Evolutionary conservation across 1,140 invertebrate genomes (phyloP).

Genomic region (Melipona quadrifasciata): DNA sequence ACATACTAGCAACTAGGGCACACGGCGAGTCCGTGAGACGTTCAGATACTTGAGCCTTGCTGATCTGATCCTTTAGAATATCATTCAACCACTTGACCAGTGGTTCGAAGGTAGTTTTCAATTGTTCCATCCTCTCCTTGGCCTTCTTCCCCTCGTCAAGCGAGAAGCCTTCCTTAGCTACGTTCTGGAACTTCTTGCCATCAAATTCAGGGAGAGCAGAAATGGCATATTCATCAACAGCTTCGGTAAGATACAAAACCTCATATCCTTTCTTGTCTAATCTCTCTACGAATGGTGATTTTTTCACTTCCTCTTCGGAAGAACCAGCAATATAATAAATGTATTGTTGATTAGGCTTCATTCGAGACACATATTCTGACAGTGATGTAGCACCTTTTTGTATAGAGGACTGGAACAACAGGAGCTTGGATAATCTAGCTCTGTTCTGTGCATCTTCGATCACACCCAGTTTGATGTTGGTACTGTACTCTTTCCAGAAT

Average conservation of each 20-base stretch:
- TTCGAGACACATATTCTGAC: conserved; percentile 95
- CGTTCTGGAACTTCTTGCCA: conserved; percentile 99
- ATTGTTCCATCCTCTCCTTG: conserved; percentile 91
- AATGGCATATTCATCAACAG: conserved; percentile 99
- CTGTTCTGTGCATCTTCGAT: conserved; percentile 99
- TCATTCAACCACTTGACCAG: conserved; percentile 96
- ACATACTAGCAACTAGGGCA: conserved; percentile 97
- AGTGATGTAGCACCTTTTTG: conserved; percentile 87
- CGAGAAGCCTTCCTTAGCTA: conserved; percentile 98
- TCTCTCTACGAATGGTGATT: conserved; percentile 97
- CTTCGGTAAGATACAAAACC: conserved; percentile 97
- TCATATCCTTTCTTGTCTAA: conserved; percentile 97
- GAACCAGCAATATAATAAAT: conserved; percentile 99
- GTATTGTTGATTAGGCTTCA: conserved; percentile 98
- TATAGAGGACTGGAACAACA: conserved; percentile 95
- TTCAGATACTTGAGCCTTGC: conserved; percentile 94
- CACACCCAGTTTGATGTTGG: conserved; percentile 98
- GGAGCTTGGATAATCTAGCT: conserved; percentile 95
- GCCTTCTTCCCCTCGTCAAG: conserved; percentile 92
- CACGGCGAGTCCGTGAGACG: conserved; percentile 96
- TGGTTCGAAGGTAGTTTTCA: conserved; percentile 93
- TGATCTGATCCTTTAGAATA: conserved; percentile 92
- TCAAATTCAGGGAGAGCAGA: conserved; percentile 99
- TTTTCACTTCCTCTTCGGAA: conserved; percentile 92
- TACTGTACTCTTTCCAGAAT: conserved; percentile 99